Base-by-base conservation (phyloP, 2,797 vertebrate species). In the Eleutherodactylus coqui region DNA sequence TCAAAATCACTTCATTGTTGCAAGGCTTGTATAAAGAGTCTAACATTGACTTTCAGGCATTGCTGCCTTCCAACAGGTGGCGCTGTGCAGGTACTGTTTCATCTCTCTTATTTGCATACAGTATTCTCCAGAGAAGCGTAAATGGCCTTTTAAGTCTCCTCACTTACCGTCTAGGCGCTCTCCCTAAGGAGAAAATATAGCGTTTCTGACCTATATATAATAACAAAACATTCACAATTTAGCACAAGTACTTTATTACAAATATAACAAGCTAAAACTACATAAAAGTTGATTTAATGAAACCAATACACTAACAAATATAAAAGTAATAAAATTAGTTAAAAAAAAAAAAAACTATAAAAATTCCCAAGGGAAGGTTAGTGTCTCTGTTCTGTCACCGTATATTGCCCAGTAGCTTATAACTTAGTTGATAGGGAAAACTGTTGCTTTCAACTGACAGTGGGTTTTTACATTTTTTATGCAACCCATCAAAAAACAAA, bases 161-260 rank as follows among this genome's bases (percentile, higher is more conserved):
- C n/a, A n/a, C n/a, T n/a, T n/a, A n/a, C n/a, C n/a, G n/a, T n/a
- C n/a, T n/a, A n/a, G n/a, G n/a, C n/a, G n/a, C n/a, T n/a, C n/a
- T n/a, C n/a, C n/a, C n/a, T 45, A 45, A 9, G 43, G 53, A 55
- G 8, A 27, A n/a, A n/a, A n/a, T n/a, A n/a, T n/a, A n/a, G n/a
- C n/a, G n/a, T n/a, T n/a, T n/a, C n/a, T n/a, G n/a, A n/a, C n/a
- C n/a, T n/a, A n/a, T 5, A 49, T 16, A 9, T 21, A 72, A n/a
- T 41, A 36, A 14, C 2, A 43, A 13, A n/a, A n/a, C 4, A 13
- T 13, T 27, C 9, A 72, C 19, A 45, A 27, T 14, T 43, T 1
- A n/a, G 1, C 70, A 73, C 70, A 45, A 73, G n/a, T 5, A 73
- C 70, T 73, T 73, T 73, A 73, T 73, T 73, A 73, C 70, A 73